Evolutionary conservation across 2,113 vertebrate species (phyloP).

Genomic region (Nibea albiflora): DNA sequence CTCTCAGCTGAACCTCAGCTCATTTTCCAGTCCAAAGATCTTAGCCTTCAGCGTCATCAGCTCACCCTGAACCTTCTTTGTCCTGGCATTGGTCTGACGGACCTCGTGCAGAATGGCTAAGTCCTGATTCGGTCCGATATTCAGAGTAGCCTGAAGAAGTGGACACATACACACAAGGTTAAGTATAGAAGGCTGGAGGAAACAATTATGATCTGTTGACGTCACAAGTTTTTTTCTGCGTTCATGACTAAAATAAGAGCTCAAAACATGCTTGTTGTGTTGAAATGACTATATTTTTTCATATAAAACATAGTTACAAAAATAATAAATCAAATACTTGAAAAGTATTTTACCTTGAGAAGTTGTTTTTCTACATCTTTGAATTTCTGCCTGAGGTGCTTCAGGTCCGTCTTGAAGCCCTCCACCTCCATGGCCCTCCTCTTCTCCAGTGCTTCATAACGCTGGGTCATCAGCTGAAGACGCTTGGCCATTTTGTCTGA

Average conservation of each 20-base stretch:
- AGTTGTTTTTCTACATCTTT: slow-evolving; percentile 93
- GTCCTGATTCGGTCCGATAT: slow-evolving; percentile 89
- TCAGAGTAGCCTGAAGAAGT: slow-evolving; percentile 86
- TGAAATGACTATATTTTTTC: background rate
- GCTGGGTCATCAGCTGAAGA: slow-evolving; percentile 91
- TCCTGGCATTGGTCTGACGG: slow-evolving; percentile 87
- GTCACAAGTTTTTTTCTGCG: too few relatives aligned
- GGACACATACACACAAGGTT: background rate
- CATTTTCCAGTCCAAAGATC: slow-evolving; percentile 91
- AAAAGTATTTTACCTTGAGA: slow-evolving; percentile 86
- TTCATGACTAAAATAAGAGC: too few relatives aligned
- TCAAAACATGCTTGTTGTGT: background rate
- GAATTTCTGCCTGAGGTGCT: slow-evolving; percentile 90
- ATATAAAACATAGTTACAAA: background rate
- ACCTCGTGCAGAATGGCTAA: slow-evolving; percentile 92
- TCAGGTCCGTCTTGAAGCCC: slow-evolving; percentile 94
- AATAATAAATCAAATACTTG: too few relatives aligned
- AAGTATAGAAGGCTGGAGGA: background rate
- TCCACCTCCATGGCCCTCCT: slow-evolving; percentile 92
- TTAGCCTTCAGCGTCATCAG: slow-evolving; percentile 92
- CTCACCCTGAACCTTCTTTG: slow-evolving; percentile 91
- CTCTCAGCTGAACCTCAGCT: slow-evolving; percentile 88
- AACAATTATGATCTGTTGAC: background rate
- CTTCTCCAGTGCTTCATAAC: slow-evolving; percentile 93
- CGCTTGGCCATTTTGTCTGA: slow-evolving; percentile 92